Conservation (phyloP, 2,797 vertebrate species). For the Fratercula arctica region DNA sequence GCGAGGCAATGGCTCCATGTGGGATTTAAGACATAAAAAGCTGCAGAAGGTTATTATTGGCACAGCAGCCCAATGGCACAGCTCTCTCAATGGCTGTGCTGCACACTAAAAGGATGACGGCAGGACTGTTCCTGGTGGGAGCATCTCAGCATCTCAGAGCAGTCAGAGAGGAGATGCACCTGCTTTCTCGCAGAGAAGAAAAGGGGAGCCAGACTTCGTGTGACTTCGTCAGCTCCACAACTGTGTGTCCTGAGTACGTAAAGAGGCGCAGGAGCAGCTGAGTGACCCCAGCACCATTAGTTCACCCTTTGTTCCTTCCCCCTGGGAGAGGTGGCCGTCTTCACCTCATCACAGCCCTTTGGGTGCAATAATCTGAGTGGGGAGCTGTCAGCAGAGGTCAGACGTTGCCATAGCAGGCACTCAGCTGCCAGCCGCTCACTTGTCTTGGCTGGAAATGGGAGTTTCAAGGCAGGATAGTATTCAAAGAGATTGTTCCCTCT, state of each 20-base stretch:
- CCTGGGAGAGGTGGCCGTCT: neutral
- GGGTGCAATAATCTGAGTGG: neutral
- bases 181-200: neutral
- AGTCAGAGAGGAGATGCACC: neutral
- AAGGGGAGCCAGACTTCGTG: neutral
- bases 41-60: neutral
- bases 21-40: neutral
- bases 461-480: neutral
- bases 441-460: neutral
- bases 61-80: neutral
- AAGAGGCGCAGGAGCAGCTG: neutral
- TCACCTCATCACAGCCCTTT: neutral
- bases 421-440: neutral
- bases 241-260: neutral
- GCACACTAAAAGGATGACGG: neutral
- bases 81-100: neutral
- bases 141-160: neutral
- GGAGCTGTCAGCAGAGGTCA: neutral
- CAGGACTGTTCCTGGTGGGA: neutral
- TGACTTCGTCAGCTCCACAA: neutral
- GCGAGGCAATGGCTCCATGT: neutral
- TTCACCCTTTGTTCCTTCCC: slow-evolving; percentile 1
- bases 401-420: neutral
- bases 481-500: neutral
- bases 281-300: neutral